phyloP scores from a whole-genome alignment of 2,113 vertebrate species.

The Athene cunicularia region DNA sequence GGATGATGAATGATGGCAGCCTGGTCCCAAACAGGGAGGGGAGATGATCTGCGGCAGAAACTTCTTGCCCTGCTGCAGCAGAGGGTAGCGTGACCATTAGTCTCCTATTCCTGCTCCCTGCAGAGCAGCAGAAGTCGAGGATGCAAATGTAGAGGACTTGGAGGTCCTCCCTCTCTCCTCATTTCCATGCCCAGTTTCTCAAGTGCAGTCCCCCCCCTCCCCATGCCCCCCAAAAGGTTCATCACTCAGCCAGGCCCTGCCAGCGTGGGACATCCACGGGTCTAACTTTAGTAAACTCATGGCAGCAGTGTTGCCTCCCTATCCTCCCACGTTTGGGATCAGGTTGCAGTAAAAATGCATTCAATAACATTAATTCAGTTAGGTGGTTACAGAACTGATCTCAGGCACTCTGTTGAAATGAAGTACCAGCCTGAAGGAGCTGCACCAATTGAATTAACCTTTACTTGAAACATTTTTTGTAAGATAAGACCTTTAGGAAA shows the following conservation, averaged over 20 bases:
- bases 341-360: background rate
- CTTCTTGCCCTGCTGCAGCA: background rate
- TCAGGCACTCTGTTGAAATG: background rate
- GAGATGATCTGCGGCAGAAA: background rate
- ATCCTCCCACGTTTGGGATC: background rate
- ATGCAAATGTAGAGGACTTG: background rate
- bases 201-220: background rate
- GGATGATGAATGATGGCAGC: background rate
- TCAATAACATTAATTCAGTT: background rate
- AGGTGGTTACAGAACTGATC: background rate
- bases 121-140: background rate
- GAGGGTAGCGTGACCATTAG: background rate
- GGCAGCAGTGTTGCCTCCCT: background rate
- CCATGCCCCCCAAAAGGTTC: background rate
- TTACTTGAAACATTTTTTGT: background rate
- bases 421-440: background rate
- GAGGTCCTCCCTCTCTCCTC: accelerated
- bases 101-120: background rate
- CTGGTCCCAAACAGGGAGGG: background rate
- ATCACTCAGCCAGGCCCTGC: background rate
- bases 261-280: accelerated
- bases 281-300: background rate
- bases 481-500: slow-evolving; percentile 4
- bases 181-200: background rate
- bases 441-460: background rate